Percentiles rank a stretch among this genome's conserved stretches.
Conservation (phyloP, 2,797 vertebrate species). For the Distichodus sexfasciatus region DNA sequence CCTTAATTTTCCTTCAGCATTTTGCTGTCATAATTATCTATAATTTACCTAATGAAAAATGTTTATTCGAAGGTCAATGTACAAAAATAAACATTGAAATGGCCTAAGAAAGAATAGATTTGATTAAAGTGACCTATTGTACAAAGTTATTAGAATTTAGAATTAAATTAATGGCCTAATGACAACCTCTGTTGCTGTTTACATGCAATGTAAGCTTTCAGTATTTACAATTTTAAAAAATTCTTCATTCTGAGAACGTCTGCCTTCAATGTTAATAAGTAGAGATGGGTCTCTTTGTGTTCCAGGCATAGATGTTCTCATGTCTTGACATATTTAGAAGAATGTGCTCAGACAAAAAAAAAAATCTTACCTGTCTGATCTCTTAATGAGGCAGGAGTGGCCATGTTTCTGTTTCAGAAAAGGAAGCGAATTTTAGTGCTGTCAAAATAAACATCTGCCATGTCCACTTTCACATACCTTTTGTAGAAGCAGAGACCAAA, state of each 20-base stretch:
- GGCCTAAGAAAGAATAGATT: background rate
- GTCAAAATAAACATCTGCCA: conserved; percentile 42
- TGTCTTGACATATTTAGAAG: conserved; percentile 14
- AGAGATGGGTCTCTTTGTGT: too few species aligned
- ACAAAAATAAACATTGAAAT: background rate
- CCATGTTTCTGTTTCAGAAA: conserved; percentile 21
- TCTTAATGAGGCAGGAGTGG: conserved; percentile 32
- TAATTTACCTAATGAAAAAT: background rate
- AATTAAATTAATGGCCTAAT: background rate
- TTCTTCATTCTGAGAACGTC: too few species aligned
- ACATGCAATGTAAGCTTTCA: too few species aligned
- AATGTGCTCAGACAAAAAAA: conserved; percentile 16
- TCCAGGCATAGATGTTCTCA: too few species aligned
- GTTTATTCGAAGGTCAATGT: background rate
- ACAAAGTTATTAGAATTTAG: background rate
- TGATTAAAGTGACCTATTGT: background rate
- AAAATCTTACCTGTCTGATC: conserved; percentile 36
- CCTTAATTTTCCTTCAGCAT: background rate
- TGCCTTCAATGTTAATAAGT: too few species aligned
- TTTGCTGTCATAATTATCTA: too few species aligned
- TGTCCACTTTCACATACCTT: conserved; percentile 39
- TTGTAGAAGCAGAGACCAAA: conserved; percentile 45
- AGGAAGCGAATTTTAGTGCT: conserved; percentile 38
- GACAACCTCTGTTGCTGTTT: too few species aligned
- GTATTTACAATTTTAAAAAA: background rate